Evolutionary conservation across 2,113 vertebrate genomes (phyloP).

Genomic region (Plecotus auritus): DNA sequence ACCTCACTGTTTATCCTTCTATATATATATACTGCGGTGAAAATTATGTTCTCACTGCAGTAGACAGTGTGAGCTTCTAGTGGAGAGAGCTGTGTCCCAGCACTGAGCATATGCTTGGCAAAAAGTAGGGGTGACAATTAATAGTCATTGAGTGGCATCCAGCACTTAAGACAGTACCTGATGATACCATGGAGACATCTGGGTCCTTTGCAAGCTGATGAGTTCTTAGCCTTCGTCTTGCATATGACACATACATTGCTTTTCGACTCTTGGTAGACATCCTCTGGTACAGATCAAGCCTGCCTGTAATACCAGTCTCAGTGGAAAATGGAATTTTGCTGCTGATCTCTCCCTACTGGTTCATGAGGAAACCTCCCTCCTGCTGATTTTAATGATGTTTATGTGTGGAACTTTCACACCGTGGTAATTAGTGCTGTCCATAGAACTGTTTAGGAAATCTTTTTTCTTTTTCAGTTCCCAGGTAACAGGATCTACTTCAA

Average conservation of each 20-base stretch:
- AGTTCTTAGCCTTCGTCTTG: background rate
- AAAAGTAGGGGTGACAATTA: background rate
- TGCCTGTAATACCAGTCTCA: background rate
- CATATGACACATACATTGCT: background rate
- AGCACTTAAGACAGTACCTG: background rate
- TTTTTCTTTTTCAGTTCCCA: slow-evolving; percentile 3
- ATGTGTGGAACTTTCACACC: background rate
- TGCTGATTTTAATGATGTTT: slow-evolving; percentile 46
- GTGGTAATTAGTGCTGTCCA: background rate
- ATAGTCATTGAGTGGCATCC: background rate
- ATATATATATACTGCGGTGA: background rate
- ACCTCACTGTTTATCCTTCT: background rate
- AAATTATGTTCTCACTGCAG: background rate
- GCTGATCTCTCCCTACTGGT: background rate
- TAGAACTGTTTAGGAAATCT: slow-evolving; percentile 7
- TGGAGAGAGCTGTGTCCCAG: background rate
- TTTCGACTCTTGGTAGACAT: background rate
- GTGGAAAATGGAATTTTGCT: slow-evolving; percentile 30
- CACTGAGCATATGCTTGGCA: background rate
- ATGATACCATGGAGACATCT: background rate
- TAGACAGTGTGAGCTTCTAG: background rate
- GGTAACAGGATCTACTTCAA: background rate
- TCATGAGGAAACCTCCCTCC: slow-evolving; percentile 10
- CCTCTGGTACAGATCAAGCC: background rate
- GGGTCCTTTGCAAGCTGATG: background rate